A percentile compares a stretch with the other conserved stretches of the same genome.
Evolutionary conservation across 2,888 invertebrate genomes (phyloP).

Genomic region (Cyrtodaria siliqua): DNA sequence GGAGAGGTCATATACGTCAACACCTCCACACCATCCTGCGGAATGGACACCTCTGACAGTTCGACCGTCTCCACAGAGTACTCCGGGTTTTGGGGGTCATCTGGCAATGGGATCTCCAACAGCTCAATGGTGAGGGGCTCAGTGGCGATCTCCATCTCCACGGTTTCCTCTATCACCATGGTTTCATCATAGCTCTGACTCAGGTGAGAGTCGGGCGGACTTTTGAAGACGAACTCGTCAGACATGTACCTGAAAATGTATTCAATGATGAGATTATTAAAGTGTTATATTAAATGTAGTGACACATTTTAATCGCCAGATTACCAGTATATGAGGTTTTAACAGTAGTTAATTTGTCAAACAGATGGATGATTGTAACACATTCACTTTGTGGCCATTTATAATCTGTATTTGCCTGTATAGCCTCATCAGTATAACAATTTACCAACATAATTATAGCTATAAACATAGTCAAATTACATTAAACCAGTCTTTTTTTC

Average conservation of each 20-base stretch:
- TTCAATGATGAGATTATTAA: too few relatives aligned
- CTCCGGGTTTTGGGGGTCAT: slow-evolving; percentile 23
- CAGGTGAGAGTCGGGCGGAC: slow-evolving; percentile 35
- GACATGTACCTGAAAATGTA: slow-evolving; percentile 83
- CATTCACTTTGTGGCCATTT: too few relatives aligned
- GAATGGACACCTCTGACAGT: slow-evolving; percentile 35
- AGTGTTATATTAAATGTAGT: too few relatives aligned
- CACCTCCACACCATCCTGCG: slow-evolving; percentile 40
- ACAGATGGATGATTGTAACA: too few relatives aligned
- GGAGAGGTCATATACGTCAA: slow-evolving; percentile 46
- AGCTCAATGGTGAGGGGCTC: slow-evolving; percentile 54
- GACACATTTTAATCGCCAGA: too few relatives aligned
- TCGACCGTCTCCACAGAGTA: slow-evolving; percentile 54
- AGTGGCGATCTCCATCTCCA: slow-evolving; percentile 59
- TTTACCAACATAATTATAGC: too few relatives aligned
- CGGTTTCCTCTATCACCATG: slow-evolving; percentile 63
- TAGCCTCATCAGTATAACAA: too few relatives aligned
- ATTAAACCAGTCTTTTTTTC: too few relatives aligned
- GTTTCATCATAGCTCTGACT: slow-evolving; percentile 57
- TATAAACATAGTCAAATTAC: too few relatives aligned
- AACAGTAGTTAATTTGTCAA: too few relatives aligned
- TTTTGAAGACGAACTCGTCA: slow-evolving; percentile 85
- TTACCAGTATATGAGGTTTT: too few relatives aligned
- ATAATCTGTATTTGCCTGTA: too few relatives aligned
- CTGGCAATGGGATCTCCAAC: slow-evolving; percentile 57